phyloP scores from a whole-genome alignment of 2,113 vertebrate species.

The Glaucomys volans region DNA sequence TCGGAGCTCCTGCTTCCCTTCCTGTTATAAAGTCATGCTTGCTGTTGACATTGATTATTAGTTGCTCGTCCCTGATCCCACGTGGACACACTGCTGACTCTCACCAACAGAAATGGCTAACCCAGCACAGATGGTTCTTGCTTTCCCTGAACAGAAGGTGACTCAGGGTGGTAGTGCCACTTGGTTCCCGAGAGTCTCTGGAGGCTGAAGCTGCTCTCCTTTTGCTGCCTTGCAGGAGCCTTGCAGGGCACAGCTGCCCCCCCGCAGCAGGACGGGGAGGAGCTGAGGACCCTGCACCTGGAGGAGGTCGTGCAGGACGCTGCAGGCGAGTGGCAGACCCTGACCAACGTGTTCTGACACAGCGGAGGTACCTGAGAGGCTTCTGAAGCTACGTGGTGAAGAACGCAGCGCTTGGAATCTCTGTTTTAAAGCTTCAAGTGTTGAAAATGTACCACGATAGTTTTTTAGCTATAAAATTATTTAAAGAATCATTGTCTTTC shows the following conservation, averaged over 20 bases:
- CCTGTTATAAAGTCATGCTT: fast-evolving
- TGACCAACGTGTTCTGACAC: conserved; percentile 90
- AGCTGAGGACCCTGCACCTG: conserved; percentile 88
- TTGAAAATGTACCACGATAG: conserved; percentile 71
- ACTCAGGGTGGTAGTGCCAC: too few relatives aligned
- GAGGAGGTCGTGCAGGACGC: conserved; percentile 91
- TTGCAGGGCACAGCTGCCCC: conserved; percentile 83
- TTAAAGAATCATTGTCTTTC: conserved; percentile 81
- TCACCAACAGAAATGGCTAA: fast-evolving
- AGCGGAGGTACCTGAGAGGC: not conserved
- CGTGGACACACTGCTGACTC: fast-evolving
- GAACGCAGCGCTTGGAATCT: conserved; percentile 65
- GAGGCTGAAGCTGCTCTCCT: not conserved
- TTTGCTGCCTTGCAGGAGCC: conserved; percentile 77
- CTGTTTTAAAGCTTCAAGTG: conserved; percentile 67
- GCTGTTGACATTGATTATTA: fast-evolving
- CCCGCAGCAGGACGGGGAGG: conserved; percentile 87
- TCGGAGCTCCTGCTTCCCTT: not conserved
- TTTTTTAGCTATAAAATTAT: conserved; percentile 79
- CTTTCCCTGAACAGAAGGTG: not conserved
- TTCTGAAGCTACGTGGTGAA: not conserved
- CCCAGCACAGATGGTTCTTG: not conserved
- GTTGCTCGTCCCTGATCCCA: fast-evolving
- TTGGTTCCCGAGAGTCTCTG: fast-evolving
- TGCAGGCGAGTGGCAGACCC: conserved; percentile 90